Evolutionary conservation across 1,140 invertebrate genomes (phyloP), one percentile per base, ranked within the genome.

Genomic region (Eurosta solidaginis): DNA sequence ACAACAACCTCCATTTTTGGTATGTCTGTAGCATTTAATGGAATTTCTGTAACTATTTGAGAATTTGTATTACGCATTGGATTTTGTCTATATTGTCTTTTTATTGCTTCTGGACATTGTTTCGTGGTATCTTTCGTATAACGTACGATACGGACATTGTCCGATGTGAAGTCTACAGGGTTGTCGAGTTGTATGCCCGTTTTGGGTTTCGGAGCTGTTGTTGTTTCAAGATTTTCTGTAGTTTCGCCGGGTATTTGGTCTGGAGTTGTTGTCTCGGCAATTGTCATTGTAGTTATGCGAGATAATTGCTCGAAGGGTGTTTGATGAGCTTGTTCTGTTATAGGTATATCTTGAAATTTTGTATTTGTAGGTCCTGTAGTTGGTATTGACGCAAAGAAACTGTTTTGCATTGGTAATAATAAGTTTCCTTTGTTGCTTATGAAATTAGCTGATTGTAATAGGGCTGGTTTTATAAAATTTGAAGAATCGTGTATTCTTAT

Each of bases 1-100:
- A 68, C 59, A 10, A 83, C 81, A 7, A 86, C 79, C 45, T 83
- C 78, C 14, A 85, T 82, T 59, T 86, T 82, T 9, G 59, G 59
- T 68, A 68, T 40, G 40, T 68, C 59, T n/a, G 59, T 40, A 9
- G 29, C 12, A 29, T 75, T 14, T 14, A 3, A 3, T 49, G 45
- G 45, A 40, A 33, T 40, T 42, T 6, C 76, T 77, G 52, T 59
- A 77, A 77, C 22, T n/a, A 45, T 49, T 29, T 77, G n/a, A 5
- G 76, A 77, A 45, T 63, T 77, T 5, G 14, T 81, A 4, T 27
- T 78, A 78, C 40, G 77, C 73, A 27, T 25, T 74, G 50, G 1
- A 9, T 9, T 76, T 76, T 59, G 22, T 9, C 7, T 83, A 25
- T 79, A 74, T 63, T 81, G 47, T 14, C 81, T 82, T 77, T 84